Percentiles rank a stretch among this genome's conserved stretches.
These are phyloP conservation scores for Mylabris phalerata DNA, from an alignment of 1,140 invertebrate genomes.

Conservation along the genomic window DNA sequence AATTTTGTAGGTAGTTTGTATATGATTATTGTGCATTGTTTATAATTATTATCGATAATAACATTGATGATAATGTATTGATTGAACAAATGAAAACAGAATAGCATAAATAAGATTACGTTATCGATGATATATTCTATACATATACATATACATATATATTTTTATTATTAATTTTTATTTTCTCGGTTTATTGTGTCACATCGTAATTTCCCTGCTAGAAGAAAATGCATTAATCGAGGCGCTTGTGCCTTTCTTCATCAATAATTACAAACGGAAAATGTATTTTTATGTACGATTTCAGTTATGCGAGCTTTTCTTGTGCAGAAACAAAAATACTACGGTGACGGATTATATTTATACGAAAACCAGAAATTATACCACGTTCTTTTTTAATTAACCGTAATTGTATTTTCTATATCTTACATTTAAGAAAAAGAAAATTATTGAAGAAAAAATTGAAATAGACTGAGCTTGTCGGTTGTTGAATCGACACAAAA, in stretches of 20 bases:
- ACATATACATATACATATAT: neutral
- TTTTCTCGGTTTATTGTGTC: slow-evolving; percentile 26
- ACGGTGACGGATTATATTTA: slow-evolving; percentile 24
- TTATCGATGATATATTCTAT: neutral
- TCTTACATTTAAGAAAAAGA: too few relatives aligned
- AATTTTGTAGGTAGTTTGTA: neutral
- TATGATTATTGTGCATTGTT: neutral
- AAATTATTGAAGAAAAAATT: neutral
- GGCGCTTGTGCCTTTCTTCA: slow-evolving; percentile 38
- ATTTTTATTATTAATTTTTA: neutral
- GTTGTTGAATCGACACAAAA: neutral
- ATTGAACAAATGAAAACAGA: too few relatives aligned
- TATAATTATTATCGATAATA: neutral
- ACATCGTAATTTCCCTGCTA: slow-evolving; percentile 37
- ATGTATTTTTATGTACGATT: too few relatives aligned
- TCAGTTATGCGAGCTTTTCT: too few relatives aligned
- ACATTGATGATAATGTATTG: too few relatives aligned
- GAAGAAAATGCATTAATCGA: slow-evolving; percentile 21
- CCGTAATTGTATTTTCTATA: slow-evolving; percentile 13
- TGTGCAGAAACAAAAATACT: too few relatives aligned
- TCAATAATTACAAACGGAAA: too few relatives aligned
- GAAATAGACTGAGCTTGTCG: slow-evolving; percentile 19
- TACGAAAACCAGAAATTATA: slow-evolving; percentile 12
- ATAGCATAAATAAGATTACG: neutral
- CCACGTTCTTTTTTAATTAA: slow-evolving; percentile 25